These are phyloP conservation scores for Umimayanthus chanpuru DNA, from an alignment of 92 coral and sea anemone genomes.

Conservation along the genomic window DNA sequence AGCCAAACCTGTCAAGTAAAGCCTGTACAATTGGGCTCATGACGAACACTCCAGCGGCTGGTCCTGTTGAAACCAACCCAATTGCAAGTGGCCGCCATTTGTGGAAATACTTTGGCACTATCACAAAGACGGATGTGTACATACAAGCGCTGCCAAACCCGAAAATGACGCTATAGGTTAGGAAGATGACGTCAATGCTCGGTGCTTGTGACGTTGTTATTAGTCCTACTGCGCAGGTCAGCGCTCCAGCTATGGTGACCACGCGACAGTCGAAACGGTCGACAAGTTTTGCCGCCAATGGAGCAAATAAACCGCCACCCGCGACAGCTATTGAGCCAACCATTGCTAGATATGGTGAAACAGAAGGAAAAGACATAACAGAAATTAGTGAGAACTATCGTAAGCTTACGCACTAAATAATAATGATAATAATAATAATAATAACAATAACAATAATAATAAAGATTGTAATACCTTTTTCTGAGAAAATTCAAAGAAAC, in stretches of 20 bases:
- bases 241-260: conserved; percentile 32
- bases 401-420: too few species aligned
- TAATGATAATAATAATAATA: too few species aligned
- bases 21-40: too few species aligned
- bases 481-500: too few species aligned
- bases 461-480: too few species aligned
- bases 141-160: conserved; percentile 44
- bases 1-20: background rate
- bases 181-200: conserved; percentile 28
- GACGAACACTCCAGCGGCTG: too few species aligned
- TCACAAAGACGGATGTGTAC: conserved; percentile 27
- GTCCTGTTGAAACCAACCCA: conserved; percentile 12
- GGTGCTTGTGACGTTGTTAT: conserved; percentile 52
- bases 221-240: conserved; percentile 39
- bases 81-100: conserved; percentile 33
- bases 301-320: background rate
- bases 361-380: too few species aligned
- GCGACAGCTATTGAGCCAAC: background rate
- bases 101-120: conserved; percentile 47
- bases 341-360: background rate
- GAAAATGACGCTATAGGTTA: conserved; percentile 47
- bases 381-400: background rate
- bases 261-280: conserved; percentile 45
- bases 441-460: too few species aligned
- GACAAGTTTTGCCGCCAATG: conserved; percentile 2